These are phyloP conservation scores for Clunio marinus DNA, from an alignment of 2,888 invertebrate genomes.

Conservation along the genomic window DNA sequence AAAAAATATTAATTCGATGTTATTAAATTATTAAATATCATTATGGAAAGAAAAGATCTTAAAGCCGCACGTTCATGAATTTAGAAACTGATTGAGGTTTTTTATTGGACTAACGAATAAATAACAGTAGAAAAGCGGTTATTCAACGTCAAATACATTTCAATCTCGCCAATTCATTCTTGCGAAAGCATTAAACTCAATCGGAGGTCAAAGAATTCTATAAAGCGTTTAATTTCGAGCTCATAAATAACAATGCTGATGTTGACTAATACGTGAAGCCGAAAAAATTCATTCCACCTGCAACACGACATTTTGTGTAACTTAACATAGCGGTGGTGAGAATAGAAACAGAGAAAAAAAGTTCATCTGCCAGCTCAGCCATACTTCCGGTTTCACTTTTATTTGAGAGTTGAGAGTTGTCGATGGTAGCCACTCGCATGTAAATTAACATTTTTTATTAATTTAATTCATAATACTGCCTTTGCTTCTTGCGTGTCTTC, in stretches of 20 bases:
- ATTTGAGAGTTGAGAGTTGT: constrained; percentile 24
- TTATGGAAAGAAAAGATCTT: neutral
- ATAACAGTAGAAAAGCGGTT: constrained; percentile 5
- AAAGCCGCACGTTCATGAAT: neutral
- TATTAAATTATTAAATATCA: constrained; percentile 32
- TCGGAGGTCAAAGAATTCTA: constrained; percentile 16
- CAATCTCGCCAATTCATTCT: neutral
- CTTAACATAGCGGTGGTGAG: too few species aligned
- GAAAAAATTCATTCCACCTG: neutral
- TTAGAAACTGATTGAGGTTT: constrained; percentile 6
- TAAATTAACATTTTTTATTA: constrained; percentile 4
- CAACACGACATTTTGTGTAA: neutral
- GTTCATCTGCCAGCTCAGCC: constrained; percentile 26
- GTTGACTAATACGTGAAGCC: neutral
- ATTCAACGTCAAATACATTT: neutral
- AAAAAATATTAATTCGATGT: constrained; percentile 20
- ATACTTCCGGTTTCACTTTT: constrained; percentile 39
- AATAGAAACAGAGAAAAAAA: neutral
- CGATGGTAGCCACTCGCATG: neutral
- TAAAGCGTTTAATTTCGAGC: neutral
- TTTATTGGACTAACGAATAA: too few species aligned
- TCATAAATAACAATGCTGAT: neutral
- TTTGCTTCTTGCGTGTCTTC: constrained; percentile 1
- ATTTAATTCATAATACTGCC: too few species aligned
- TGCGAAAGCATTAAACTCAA: neutral